Evolutionary conservation across 2,113 vertebrate species (phyloP).

Genomic region (Eublepharis macularius): DNA sequence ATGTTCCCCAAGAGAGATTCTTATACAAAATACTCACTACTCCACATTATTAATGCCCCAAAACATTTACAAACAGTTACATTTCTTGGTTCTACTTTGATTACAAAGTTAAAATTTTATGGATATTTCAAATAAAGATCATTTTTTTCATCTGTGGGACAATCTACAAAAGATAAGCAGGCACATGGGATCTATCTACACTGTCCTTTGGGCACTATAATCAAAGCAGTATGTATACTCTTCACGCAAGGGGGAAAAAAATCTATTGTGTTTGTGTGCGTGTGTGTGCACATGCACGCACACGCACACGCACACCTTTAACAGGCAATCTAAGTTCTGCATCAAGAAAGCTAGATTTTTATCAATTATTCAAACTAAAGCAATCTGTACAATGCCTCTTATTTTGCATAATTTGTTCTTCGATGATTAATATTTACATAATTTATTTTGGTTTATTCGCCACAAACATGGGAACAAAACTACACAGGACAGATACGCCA

Average conservation of each 20-base stretch:
- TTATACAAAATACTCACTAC: conserved; percentile 52
- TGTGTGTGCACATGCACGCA: neutral
- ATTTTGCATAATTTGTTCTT: neutral
- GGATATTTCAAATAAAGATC: neutral
- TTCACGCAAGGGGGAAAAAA: too few species aligned
- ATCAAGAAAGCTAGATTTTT: neutral
- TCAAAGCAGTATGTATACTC: neutral
- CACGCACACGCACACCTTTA: neutral
- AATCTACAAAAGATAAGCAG: neutral
- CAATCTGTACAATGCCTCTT: neutral
- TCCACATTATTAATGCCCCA: conserved; percentile 45
- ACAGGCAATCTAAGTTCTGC: neutral
- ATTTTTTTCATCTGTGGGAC: neutral
- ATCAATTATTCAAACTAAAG: neutral
- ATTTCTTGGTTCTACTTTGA: too few species aligned
- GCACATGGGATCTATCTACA: neutral
- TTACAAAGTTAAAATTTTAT: too few species aligned
- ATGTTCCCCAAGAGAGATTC: conserved; percentile 49
- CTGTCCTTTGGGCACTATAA: neutral
- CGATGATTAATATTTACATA: neutral
- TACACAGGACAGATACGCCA: neutral
- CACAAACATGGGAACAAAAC: neutral
- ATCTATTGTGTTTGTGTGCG: too few species aligned
- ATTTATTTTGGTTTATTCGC: neutral
- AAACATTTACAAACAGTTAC: neutral